A percentile compares a stretch with the other conserved stretches of the same genome.
These are phyloP conservation scores for Ischnura elegans DNA, from an alignment of 2,888 invertebrate genomes.

Conservation along the genomic window DNA sequence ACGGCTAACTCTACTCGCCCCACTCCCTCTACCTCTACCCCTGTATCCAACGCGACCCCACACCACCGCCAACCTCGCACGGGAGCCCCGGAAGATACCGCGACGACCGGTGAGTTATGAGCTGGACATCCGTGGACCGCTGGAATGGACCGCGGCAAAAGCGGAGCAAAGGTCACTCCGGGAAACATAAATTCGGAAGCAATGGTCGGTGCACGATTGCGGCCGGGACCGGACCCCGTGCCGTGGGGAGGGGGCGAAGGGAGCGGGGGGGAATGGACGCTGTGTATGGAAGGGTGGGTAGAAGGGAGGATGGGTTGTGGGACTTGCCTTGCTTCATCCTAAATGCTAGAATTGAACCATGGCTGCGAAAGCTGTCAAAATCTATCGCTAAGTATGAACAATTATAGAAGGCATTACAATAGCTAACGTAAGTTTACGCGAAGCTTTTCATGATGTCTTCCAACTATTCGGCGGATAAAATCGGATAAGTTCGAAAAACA, in stretches of 20 bases:
- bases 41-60: not conserved
- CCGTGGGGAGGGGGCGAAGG: not conserved
- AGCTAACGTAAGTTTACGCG: too few relatives aligned
- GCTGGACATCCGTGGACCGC: conserved; percentile 66
- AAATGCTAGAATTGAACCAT: too few relatives aligned
- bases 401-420: too few relatives aligned
- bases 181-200: conserved; percentile 66
- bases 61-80: not conserved
- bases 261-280: not conserved
- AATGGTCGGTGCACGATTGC: conserved; percentile 64
- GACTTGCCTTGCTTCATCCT: too few relatives aligned
- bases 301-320: not conserved
- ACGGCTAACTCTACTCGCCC: not conserved
- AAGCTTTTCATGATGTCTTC: too few relatives aligned
- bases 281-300: not conserved
- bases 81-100: conserved; percentile 48
- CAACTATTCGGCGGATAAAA: too few relatives aligned
- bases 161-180: conserved; percentile 56
- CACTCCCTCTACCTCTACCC: not conserved
- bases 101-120: conserved; percentile 59
- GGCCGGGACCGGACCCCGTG: not conserved
- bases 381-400: too few relatives aligned
- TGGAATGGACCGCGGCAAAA: conserved; percentile 52
- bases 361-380: too few relatives aligned
- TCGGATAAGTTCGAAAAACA: too few relatives aligned